Evolutionary conservation across 2,113 vertebrate species (phyloP).

Genomic region (Heteronetta atricapilla): DNA sequence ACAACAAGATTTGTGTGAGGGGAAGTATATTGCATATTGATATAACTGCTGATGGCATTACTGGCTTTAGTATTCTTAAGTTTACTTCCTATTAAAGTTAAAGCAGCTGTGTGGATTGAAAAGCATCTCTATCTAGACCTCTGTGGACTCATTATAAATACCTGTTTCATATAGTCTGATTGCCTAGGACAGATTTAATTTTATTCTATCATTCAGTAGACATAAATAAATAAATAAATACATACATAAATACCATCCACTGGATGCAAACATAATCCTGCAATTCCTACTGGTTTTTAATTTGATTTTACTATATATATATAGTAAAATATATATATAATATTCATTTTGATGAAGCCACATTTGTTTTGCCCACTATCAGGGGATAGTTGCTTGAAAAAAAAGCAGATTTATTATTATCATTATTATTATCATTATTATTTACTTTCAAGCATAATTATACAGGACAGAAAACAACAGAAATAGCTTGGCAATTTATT

Average conservation of each 20-base stretch:
- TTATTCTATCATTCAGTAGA: too few species aligned
- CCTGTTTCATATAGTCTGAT: background rate
- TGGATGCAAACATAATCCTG: background rate
- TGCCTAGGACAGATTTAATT: background rate
- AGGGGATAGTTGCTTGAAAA: background rate
- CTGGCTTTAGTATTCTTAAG: background rate
- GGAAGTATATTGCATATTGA: background rate
- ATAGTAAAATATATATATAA: background rate
- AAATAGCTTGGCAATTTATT: background rate
- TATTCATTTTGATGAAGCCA: background rate
- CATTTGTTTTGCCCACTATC: background rate
- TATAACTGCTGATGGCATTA: background rate
- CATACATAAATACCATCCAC: too few species aligned
- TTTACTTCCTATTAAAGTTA: conserved; percentile 9
- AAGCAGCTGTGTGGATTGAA: background rate
- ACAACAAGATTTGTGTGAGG: background rate
- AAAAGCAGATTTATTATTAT: background rate
- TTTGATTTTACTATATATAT: background rate
- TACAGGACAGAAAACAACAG: background rate
- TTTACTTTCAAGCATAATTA: background rate
- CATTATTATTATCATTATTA: background rate
- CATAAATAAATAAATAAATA: too few species aligned
- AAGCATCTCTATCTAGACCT: conserved; percentile 3
- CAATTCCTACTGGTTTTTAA: background rate
- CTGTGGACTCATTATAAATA: conserved; percentile 29